A percentile compares a stretch with the other conserved stretches of the same genome.
Conservation (phyloP, 2,113 vertebrate species). For the Hypanus sabinus region DNA sequence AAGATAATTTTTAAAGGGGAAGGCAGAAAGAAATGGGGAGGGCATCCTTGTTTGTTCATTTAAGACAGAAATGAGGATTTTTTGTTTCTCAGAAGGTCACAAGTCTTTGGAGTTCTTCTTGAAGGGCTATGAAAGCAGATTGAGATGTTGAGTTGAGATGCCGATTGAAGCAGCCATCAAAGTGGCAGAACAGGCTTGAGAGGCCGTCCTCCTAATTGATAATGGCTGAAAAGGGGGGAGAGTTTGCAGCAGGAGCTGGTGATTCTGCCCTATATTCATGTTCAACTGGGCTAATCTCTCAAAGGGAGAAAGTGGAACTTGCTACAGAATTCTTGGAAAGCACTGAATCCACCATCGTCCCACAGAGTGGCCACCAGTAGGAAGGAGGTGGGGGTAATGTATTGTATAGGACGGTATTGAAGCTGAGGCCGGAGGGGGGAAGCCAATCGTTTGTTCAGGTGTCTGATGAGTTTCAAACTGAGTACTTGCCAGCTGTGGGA, state of each 20-base stretch:
- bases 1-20: background rate
- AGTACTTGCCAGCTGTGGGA: constrained; percentile 6
- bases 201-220: too few species aligned
- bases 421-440: background rate
- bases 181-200: too few species aligned
- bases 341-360: background rate
- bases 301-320: background rate
- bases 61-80: too few species aligned
- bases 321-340: background rate
- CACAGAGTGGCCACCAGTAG: background rate
- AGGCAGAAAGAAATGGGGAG: background rate
- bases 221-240: background rate
- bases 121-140: too few species aligned
- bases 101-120: too few species aligned
- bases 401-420: background rate
- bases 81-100: too few species aligned
- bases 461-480: background rate
- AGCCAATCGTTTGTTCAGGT: background rate
- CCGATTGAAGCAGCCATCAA: too few species aligned
- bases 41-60: background rate
- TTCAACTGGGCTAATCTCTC: background rate
- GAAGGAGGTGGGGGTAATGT: background rate
- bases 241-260: background rate
- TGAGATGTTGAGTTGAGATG: too few species aligned
- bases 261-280: background rate